These are phyloP conservation scores for Neotragus moschatus DNA, from an alignment of 2,113 vertebrate genomes.

Conservation along the genomic window DNA sequence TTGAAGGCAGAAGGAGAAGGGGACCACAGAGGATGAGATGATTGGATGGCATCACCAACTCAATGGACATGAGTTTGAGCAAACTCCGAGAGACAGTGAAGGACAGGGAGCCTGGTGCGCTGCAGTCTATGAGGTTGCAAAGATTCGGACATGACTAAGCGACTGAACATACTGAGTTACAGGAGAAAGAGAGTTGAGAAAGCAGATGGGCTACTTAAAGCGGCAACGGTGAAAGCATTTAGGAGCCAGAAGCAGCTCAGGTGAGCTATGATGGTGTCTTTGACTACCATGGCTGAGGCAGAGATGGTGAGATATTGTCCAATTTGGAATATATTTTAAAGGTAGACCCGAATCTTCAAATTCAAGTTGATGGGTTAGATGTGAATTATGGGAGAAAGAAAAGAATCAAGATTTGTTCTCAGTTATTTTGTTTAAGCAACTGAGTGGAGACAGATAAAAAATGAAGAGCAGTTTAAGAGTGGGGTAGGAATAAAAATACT, in stretches of 20 bases:
- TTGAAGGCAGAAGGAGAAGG: not conserved
- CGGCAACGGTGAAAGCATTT: not conserved
- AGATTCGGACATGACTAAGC: not conserved
- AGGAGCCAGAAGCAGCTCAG: not conserved
- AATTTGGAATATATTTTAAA: not conserved
- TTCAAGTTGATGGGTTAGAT: not conserved
- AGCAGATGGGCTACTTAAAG: not conserved
- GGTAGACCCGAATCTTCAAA: not conserved
- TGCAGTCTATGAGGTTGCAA: not conserved
- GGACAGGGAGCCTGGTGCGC: not conserved
- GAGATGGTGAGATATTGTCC: not conserved
- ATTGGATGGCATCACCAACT: not conserved
- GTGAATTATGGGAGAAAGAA: not conserved
- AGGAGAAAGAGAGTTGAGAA: too few relatives aligned
- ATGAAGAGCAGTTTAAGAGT: not conserved
- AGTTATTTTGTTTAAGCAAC: not conserved
- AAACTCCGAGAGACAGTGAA: not conserved
- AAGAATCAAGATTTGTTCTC: not conserved
- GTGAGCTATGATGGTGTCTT: not conserved
- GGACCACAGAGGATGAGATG: not conserved
- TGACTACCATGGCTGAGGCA: not conserved
- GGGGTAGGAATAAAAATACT: not conserved
- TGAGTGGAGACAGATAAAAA: not conserved
- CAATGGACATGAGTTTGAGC: not conserved
- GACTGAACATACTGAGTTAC: not conserved